These are phyloP conservation scores for Sarcophilus harrisii DNA, from an alignment of 2,797 vertebrate genomes.

Conservation along the genomic window DNA sequence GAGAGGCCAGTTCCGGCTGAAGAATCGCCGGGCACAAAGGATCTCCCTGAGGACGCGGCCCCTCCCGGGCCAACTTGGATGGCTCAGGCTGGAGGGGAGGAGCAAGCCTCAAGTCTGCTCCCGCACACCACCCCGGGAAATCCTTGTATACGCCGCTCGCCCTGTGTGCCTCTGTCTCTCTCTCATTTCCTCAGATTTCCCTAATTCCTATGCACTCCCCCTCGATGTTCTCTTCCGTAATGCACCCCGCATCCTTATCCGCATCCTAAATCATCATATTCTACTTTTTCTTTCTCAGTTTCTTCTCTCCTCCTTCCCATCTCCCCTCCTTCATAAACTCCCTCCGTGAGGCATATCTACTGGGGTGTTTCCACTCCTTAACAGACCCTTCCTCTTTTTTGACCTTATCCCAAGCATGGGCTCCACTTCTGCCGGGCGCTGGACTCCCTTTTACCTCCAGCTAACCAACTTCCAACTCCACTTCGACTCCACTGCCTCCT, in stretches of 20 bases:
- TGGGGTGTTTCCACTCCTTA: neutral
- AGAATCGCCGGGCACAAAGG: neutral
- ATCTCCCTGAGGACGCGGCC: constrained; percentile 17
- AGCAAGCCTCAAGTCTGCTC: neutral
- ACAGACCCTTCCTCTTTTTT: neutral
- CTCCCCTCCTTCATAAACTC: neutral
- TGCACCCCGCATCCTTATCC: neutral
- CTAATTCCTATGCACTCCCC: neutral
- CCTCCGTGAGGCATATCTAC: neutral
- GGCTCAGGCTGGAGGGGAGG: neutral
- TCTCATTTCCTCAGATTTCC: neutral
- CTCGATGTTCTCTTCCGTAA: neutral
- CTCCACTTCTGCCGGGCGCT: neutral
- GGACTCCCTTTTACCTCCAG: neutral
- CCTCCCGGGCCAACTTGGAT: neutral
- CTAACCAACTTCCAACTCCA: neutral
- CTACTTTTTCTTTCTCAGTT: neutral
- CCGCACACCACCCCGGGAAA: neutral
- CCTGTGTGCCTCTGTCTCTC: neutral
- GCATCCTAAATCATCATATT: neutral
- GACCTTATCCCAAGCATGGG: neutral
- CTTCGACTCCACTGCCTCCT: neutral
- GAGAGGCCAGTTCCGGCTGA: neutral
- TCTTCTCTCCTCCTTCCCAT: fast-evolving
- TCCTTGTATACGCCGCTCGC: neutral